These are phyloP conservation scores for Cantharis rustica DNA, from an alignment of 2,888 invertebrate species.

Conservation along the genomic window DNA sequence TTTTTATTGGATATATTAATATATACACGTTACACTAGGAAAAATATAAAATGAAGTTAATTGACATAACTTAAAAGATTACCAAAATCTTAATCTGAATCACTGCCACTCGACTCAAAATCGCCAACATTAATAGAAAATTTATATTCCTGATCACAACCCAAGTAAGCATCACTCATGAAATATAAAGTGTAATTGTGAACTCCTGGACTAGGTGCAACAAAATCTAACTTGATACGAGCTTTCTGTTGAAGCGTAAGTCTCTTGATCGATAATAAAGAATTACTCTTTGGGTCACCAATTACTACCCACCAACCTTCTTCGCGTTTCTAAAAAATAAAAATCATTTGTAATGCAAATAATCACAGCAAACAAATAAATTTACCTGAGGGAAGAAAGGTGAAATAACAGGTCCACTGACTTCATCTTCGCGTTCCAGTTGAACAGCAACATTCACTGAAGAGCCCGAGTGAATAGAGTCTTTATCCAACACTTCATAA, in stretches of 20 bases:
- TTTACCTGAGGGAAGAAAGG: slow-evolving; percentile 94
- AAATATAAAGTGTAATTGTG: slow-evolving; percentile 95
- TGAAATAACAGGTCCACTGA: slow-evolving; percentile 95
- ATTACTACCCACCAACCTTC: slow-evolving; percentile 99
- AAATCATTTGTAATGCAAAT: slow-evolving; percentile 11
- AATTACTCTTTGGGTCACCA: slow-evolving; percentile 93
- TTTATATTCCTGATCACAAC: slow-evolving; percentile 99
- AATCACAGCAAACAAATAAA: slow-evolving; percentile 6
- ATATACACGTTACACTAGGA: neutral
- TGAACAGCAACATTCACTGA: slow-evolving; percentile 90
- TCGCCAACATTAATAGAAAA: slow-evolving; percentile 84
- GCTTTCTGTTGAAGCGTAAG: slow-evolving; percentile 93
- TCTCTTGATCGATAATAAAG: slow-evolving; percentile 94
- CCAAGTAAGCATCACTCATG: slow-evolving; percentile 99
- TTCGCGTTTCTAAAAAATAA: slow-evolving; percentile 74
- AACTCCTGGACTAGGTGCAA: slow-evolving; percentile 86
- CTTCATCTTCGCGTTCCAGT: slow-evolving; percentile 95
- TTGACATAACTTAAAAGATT: neutral
- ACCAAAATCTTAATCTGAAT: slow-evolving; percentile 60
- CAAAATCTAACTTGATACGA: slow-evolving; percentile 86
- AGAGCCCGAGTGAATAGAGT: slow-evolving; percentile 78
- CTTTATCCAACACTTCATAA: slow-evolving; percentile 86
- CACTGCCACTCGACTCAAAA: slow-evolving; percentile 68
- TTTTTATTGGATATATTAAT: neutral
- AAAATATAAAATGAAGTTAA: neutral